These are phyloP conservation scores for Catharus bicknelli DNA, from an alignment of 2,113 vertebrate genomes.

Conservation along the genomic window DNA sequence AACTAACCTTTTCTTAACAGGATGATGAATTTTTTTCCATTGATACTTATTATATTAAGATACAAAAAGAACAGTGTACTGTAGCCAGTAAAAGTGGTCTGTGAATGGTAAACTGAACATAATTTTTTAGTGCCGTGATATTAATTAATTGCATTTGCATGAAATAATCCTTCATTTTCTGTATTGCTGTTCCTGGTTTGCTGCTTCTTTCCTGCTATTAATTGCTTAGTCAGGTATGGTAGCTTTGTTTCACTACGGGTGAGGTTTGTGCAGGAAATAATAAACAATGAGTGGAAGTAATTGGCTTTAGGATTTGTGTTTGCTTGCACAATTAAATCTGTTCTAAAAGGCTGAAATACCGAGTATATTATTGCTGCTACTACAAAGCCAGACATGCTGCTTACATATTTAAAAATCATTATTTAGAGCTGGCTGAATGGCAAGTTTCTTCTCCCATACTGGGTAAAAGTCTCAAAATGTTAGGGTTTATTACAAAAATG, in stretches of 20 bases:
- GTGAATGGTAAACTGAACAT: not conserved
- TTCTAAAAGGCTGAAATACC: not conserved
- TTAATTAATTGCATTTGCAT: not conserved
- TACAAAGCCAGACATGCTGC: not conserved
- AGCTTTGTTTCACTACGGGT: not conserved
- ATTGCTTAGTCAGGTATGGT: not conserved
- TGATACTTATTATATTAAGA: not conserved
- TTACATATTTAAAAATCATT: not conserved
- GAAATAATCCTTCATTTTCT: not conserved
- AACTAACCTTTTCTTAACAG: not conserved
- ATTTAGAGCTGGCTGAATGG: not conserved
- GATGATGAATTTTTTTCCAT: not conserved
- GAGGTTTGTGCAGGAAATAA: not conserved
- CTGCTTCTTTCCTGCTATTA: not conserved
- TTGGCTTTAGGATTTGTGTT: not conserved
- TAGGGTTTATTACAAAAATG: not conserved
- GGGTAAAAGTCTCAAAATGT: not conserved
- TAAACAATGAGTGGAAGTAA: not conserved
- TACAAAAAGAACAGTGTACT: not conserved
- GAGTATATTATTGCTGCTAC: not conserved
- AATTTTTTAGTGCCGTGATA: not conserved
- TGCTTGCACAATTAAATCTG: not conserved
- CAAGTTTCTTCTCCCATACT: not conserved
- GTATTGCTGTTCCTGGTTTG: not conserved
- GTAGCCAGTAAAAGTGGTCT: not conserved